Evolutionary conservation across 2,888 invertebrate species (phyloP).

Genomic region (Thecocarcelia acutangulata): DNA sequence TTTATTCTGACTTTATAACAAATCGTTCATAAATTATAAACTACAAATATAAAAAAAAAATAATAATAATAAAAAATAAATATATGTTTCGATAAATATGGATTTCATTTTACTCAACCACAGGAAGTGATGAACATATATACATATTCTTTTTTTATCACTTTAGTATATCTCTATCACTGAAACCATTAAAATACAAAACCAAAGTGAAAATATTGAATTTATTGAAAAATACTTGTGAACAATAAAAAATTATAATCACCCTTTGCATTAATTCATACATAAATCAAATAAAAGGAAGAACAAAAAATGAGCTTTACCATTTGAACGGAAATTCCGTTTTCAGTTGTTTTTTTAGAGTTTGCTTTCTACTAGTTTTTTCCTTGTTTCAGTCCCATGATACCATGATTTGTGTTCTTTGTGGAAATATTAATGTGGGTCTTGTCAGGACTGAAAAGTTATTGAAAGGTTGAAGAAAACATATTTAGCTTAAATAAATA

Average conservation of each 20-base stretch:
- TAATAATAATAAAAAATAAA: no score
- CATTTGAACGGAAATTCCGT: slow-evolving; percentile 59
- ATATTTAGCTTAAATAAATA: no score
- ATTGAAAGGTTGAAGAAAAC: not conserved
- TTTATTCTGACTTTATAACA: not conserved
- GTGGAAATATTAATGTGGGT: not conserved
- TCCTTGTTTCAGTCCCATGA: not conserved
- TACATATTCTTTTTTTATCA: not conserved
- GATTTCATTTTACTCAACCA: slow-evolving; percentile 46
- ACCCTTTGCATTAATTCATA: slow-evolving; percentile 54
- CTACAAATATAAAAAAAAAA: not conserved
- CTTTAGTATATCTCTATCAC: slow-evolving; percentile 20
- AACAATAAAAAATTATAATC: slow-evolving; percentile 47
- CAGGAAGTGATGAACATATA: slow-evolving; percentile 29
- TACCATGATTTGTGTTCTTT: slow-evolving; percentile 21
- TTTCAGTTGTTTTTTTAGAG: slow-evolving; percentile 32
- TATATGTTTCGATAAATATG: not conserved
- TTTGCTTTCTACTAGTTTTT: slow-evolving; percentile 11
- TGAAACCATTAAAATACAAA: slow-evolving; percentile 8
- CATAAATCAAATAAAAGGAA: slow-evolving; percentile 55
- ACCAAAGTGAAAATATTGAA: slow-evolving; percentile 23
- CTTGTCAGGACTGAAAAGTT: not conserved
- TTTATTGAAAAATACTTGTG: slow-evolving; percentile 40
- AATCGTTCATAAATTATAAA: not conserved
- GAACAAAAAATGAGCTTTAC: slow-evolving; percentile 4